Evolutionary conservation across 2,797 vertebrate genomes (phyloP).

Genomic region (Peromyscus aztecus): DNA sequence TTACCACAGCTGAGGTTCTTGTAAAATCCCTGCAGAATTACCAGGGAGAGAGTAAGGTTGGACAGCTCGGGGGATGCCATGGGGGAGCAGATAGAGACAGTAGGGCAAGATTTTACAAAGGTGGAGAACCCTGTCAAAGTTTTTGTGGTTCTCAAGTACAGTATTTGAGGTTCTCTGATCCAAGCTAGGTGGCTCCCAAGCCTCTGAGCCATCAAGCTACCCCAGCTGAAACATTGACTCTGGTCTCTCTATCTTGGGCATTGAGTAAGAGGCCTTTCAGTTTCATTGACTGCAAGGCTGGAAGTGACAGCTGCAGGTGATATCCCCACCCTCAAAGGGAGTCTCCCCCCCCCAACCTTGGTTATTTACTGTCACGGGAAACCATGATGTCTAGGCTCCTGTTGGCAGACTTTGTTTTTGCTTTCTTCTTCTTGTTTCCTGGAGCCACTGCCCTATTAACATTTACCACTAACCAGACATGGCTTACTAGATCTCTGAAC

Average conservation of each 20-base stretch:
- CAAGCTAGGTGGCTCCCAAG: fast-evolving
- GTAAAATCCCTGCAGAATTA: neutral
- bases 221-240: neutral
- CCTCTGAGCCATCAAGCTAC: neutral
- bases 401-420: neutral
- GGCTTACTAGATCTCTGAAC: neutral
- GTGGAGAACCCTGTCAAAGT: neutral
- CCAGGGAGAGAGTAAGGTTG: neutral
- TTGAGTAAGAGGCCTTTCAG: neutral
- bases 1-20: neutral
- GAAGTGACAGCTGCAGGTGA: neutral
- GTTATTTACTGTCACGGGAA: neutral
- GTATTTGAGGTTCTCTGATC: neutral
- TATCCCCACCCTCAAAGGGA: neutral
- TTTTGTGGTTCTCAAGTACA: neutral
- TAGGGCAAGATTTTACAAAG: neutral
- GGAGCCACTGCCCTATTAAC: neutral
- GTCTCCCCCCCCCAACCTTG: neutral
- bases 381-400: neutral
- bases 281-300: neutral
- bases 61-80: neutral
- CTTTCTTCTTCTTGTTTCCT: neutral
- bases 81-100: neutral
- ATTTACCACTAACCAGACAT: neutral
- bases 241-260: neutral